These are phyloP conservation scores for Drosophila parvula DNA, from an alignment of 1,140 invertebrate genomes.

Conservation along the genomic window DNA sequence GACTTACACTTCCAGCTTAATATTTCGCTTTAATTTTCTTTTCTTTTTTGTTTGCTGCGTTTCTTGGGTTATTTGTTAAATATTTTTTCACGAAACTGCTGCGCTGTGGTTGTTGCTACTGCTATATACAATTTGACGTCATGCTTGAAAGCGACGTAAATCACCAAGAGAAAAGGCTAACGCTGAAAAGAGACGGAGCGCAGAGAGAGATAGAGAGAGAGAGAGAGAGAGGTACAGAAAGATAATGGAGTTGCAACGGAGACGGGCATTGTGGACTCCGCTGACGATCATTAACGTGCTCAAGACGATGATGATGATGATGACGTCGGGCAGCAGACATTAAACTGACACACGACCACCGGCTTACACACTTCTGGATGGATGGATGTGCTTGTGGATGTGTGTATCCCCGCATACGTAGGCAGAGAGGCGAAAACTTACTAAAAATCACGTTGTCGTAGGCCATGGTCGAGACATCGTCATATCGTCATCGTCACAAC, in stretches of 20 bases:
- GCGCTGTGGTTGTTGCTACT: constrained; percentile 32
- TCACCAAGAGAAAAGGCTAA: constrained; percentile 57
- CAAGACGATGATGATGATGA: constrained; percentile 43
- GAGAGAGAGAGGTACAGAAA: not conserved
- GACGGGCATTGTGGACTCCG: constrained; percentile 43
- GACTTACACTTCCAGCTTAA: not conserved
- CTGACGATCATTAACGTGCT: constrained; percentile 29
- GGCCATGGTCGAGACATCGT: constrained; percentile 72
- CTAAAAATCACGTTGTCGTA: constrained; percentile 79
- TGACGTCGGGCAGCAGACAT: constrained; percentile 68
- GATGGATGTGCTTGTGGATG: not conserved
- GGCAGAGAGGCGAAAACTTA: constrained; percentile 61
- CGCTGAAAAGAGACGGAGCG: constrained; percentile 1
- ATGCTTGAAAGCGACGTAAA: constrained; percentile 77
- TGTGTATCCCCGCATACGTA: constrained; percentile 13
- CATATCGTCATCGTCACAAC: constrained; percentile 58
- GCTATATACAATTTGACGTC: constrained; percentile 72
- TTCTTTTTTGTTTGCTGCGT: constrained; percentile 38
- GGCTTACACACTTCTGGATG: constrained; percentile 38
- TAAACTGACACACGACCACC: constrained; percentile 79
- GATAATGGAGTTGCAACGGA: constrained; percentile 74
- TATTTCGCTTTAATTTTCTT: constrained; percentile 22
- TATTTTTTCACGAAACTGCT: constrained; percentile 51
- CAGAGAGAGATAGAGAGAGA: not conserved
- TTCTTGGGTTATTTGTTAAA: constrained; percentile 71